phyloP scores from a whole-genome alignment of 2,113 vertebrate genomes.

The Rhynchopsitta pachyrhyncha region DNA sequence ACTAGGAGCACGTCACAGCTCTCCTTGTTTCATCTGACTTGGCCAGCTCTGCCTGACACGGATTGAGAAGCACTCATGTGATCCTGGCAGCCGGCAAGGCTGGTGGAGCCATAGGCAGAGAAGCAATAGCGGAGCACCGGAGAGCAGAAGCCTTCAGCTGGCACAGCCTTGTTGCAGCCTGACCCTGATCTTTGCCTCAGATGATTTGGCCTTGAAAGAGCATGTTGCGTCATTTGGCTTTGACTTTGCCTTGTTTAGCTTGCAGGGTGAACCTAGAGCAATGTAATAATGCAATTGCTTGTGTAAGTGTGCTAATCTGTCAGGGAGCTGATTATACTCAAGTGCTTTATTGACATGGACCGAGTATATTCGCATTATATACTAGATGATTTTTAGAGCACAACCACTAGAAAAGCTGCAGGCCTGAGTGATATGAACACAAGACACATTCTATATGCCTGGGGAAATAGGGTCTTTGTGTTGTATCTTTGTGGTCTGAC shows the following conservation, averaged over 20 bases:
- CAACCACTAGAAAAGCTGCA: not conserved
- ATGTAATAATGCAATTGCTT: not conserved
- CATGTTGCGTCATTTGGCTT: not conserved
- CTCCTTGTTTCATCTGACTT: not conserved
- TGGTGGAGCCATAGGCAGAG: not conserved
- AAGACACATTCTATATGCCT: not conserved
- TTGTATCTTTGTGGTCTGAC: not conserved
- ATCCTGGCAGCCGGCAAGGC: not conserved
- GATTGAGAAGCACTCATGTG: not conserved
- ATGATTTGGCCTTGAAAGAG: not conserved
- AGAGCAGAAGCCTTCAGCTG: not conserved
- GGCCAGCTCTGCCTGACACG: not conserved
- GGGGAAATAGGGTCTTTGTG: not conserved
- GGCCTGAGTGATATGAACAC: not conserved
- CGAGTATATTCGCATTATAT: not conserved
- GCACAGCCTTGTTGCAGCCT: not conserved
- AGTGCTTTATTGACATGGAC: not conserved
- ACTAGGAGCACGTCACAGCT: not conserved
- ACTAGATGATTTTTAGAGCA: not conserved
- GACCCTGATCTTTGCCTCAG: conserved; percentile 30
- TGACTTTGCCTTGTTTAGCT: not conserved
- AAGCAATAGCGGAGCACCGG: not conserved
- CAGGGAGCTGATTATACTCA: not conserved
- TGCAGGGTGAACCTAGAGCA: not conserved
- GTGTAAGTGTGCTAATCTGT: not conserved